Conservation (phyloP, 2,888 invertebrate species). For the Drosophila kambysellisi region DNA sequence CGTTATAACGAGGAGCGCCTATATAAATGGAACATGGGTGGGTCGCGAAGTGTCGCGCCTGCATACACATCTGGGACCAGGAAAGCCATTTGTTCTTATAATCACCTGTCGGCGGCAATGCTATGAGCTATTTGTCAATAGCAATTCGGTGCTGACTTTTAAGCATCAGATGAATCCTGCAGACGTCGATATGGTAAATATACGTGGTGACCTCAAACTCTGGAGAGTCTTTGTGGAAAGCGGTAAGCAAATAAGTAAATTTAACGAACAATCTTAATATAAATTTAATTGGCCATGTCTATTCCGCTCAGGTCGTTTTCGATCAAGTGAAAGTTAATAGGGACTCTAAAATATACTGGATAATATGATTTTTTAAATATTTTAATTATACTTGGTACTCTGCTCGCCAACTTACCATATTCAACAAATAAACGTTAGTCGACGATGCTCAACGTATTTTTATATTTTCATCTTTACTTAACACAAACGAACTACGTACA, state of each 20-base stretch:
- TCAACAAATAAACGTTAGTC: background rate
- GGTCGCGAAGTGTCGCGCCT: slow-evolving; percentile 67
- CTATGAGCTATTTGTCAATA: slow-evolving; percentile 84
- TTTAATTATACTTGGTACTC: background rate
- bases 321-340: background rate
- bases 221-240: slow-evolving; percentile 73
- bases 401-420: background rate
- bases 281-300: background rate
- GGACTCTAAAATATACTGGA: background rate
- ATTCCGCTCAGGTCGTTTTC: background rate
- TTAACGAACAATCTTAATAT: background rate
- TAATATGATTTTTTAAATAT: background rate
- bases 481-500: slow-evolving; percentile 3
- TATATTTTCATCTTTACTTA: slow-evolving; percentile 28
- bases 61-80: slow-evolving; percentile 73
- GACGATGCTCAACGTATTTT: background rate
- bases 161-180: slow-evolving; percentile 86
- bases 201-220: slow-evolving; percentile 90
- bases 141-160: slow-evolving; percentile 88
- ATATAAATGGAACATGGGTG: slow-evolving; percentile 85
- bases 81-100: slow-evolving; percentile 72
- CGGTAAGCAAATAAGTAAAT: slow-evolving; percentile 14
- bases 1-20: slow-evolving; percentile 89
- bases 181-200: slow-evolving; percentile 88
- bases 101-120: slow-evolving; percentile 63